phyloP scores from a whole-genome alignment of 2,888 invertebrate genomes.

The Drosophila algonquin region DNA sequence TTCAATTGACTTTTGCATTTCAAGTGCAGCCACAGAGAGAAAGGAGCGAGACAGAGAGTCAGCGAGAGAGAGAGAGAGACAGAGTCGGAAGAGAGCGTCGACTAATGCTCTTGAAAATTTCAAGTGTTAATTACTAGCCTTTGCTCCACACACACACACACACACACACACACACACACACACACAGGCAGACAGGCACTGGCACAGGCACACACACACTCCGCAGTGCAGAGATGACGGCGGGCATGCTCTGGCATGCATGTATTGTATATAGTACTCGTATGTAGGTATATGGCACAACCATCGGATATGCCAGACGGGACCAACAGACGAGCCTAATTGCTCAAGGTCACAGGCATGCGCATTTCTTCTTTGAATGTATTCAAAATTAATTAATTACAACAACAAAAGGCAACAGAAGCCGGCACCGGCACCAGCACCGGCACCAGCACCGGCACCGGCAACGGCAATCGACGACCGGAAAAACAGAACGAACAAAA shows the following conservation, averaged over 20 bases:
- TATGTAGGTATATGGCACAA: conserved; percentile 66
- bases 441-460: conserved; percentile 16
- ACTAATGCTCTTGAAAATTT: conserved; percentile 79
- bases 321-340: conserved; percentile 64
- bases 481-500: background rate
- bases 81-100: conserved; percentile 16
- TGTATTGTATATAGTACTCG: conserved; percentile 13
- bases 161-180: conserved; percentile 37
- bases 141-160: conserved; percentile 48
- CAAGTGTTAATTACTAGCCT: conserved; percentile 76
- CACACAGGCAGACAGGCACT: conserved; percentile 5
- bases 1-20: conserved; percentile 68
- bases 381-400: conserved; percentile 76
- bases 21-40: conserved; percentile 51
- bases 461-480: background rate
- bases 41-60: conserved; percentile 1
- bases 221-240: background rate
- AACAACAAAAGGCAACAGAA: conserved; percentile 48
- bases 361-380: conserved; percentile 72
- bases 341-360: conserved; percentile 78
- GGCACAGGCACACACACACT: conserved; percentile 18
- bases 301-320: conserved; percentile 60
- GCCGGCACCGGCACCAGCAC: conserved; percentile 29
- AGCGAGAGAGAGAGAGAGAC: conserved; percentile 19
- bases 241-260: conserved; percentile 4